Percentiles rank a stretch among this genome's conserved stretches.
phyloP scores from a whole-genome alignment of 2,113 vertebrate genomes.

The Hoplias malabaricus region DNA sequence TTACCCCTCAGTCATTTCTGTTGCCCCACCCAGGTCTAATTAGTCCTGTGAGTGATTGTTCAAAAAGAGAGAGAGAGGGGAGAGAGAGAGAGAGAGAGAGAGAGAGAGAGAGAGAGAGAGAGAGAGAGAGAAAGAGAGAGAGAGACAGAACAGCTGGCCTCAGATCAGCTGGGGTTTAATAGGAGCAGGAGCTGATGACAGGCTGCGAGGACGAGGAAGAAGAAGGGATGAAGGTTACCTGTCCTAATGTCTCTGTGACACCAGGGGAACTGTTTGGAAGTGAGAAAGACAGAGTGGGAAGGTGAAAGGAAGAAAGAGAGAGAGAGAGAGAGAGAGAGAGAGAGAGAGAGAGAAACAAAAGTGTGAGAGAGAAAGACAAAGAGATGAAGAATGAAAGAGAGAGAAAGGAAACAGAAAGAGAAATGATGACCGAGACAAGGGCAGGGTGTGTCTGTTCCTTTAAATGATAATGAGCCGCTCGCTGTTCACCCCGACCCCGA shows the following conservation, averaged over 20 bases:
- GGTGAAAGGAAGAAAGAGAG: not conserved
- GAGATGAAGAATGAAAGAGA: not conserved
- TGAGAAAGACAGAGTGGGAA: not conserved
- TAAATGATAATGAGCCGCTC: too few relatives aligned
- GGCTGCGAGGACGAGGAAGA: not conserved
- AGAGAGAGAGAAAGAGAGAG: not conserved
- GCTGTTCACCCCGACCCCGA: too few relatives aligned
- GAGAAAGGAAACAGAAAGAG: not conserved
- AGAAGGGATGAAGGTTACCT: constrained; percentile 38
- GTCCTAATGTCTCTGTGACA: not conserved
- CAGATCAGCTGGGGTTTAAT: not conserved
- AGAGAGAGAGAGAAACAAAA: not conserved
- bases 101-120: not conserved
- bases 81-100: not conserved
- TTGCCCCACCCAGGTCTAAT: not conserved
- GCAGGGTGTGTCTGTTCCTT: too few relatives aligned
- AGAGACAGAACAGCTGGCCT: not conserved
- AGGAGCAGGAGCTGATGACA: not conserved
- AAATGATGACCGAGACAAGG: not conserved
- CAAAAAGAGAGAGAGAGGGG: not conserved
- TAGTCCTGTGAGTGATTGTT: not conserved
- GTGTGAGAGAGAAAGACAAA: not conserved
- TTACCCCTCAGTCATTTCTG: not conserved
- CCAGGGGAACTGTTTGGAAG: not conserved
- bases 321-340: not conserved